Evolutionary conservation across 2,113 vertebrate species (phyloP), one percentile per base, ranked within the genome.

Genomic region (Poeciliopsis occidentalis): DNA sequence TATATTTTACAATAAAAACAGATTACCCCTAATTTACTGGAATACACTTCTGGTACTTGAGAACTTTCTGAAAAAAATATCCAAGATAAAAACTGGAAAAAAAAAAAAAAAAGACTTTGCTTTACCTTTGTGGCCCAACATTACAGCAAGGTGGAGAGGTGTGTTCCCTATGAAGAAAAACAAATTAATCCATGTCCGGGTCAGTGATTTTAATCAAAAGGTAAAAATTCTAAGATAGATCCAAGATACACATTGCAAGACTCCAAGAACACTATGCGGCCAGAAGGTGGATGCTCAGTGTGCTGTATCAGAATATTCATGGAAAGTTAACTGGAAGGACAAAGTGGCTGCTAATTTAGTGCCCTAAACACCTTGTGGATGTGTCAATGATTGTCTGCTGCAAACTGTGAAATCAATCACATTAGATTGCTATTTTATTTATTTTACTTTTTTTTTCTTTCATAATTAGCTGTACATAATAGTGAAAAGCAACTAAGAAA

Each of bases 101-200:
- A 44, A 19, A 39, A 10, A 2, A 13, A 44, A 3, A 44, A 44
- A 13, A 44, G 13, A 13, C 12, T 44, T 10, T 94, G 0, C 91
- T 26, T 91, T 92, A 98, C 97, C 97, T 97, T 98, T 99, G 93
- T 98, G 96, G 86, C 97, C 97, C 93, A 97, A 82, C 97, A 99
- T 98, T 91, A 99, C 96, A 90, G 97, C 97, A 86, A 99, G 93
- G 88, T 99, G 97, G 78, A 99, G 94, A 81, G 97, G 97, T 88
- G 97, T 98, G 87, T 99, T 99, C 87, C 97, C 97, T 99, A 85
- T 1, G 3, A 26, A 27, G 51, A 57, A 19, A 57, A 57, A 57
- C 22, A 73, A 94, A 82, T 19, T n/a, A 57, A n/a, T 24, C 7
- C 19, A n/a, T n/a, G 24, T 57, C 24, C 22, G n/a, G n/a, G 2